These are phyloP conservation scores for Caenorhabditis wallacei DNA, from an alignment of 2,888 invertebrate genomes.

Conservation along the genomic window DNA sequence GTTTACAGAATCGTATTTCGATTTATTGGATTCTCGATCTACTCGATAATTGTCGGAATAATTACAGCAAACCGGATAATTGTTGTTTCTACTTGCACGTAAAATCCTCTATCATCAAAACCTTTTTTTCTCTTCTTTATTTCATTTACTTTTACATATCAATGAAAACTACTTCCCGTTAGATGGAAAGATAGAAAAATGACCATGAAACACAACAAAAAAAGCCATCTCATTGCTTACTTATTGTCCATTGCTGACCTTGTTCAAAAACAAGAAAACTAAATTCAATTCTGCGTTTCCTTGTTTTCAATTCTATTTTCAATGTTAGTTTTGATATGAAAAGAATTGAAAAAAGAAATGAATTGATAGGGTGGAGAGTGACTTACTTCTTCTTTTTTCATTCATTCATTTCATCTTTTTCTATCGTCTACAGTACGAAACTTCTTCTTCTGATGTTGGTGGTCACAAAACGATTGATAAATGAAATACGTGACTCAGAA, in stretches of 20 bases:
- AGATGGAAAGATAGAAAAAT: constrained; percentile 27
- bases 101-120: not conserved
- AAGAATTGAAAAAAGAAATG: constrained; percentile 17
- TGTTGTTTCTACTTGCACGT: constrained; percentile 2
- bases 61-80: constrained; percentile 51
- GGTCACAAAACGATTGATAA: constrained; percentile 24
- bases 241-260: constrained; percentile 44
- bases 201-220: constrained; percentile 45
- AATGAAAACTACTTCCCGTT: constrained; percentile 34
- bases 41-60: constrained; percentile 29
- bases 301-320: constrained; percentile 10
- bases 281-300: constrained; percentile 25
- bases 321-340: constrained; percentile 39
- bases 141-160: constrained; percentile 27
- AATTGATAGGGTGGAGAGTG: not conserved
- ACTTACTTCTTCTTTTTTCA: constrained; percentile 26
- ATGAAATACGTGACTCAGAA: constrained; percentile 25
- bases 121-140: constrained; percentile 1
- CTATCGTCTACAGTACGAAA: not conserved
- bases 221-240: not conserved
- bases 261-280: constrained; percentile 50
- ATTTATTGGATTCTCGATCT: constrained; percentile 26
- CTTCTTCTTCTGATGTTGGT: constrained; percentile 2
- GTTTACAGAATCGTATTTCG: constrained; percentile 26
- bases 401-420: constrained; percentile 26